Evolutionary conservation across 2,113 vertebrate genomes (phyloP).

Genomic region (Paraplagusia blochii): DNA sequence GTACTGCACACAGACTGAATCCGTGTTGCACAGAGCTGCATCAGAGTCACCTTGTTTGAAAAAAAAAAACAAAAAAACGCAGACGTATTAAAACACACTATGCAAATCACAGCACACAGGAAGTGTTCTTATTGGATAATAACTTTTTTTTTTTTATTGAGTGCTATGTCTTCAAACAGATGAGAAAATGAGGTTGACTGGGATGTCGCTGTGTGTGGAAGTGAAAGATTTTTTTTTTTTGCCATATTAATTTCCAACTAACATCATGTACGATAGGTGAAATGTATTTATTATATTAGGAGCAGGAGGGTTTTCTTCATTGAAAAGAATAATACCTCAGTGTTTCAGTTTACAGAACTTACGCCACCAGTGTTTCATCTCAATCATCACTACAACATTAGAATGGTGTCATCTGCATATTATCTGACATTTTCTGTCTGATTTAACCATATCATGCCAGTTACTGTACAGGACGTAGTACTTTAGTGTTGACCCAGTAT

Average conservation of each 20-base stretch:
- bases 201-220: slow-evolving; percentile 42
- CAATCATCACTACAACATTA: slow-evolving; percentile 37
- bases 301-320: slow-evolving; percentile 50
- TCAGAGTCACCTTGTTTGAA: slow-evolving; percentile 57
- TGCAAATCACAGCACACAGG: slow-evolving; percentile 80
- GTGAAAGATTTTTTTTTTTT: slow-evolving; percentile 64
- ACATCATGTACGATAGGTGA: slow-evolving; percentile 30
- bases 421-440: too few relatives aligned
- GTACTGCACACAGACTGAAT: slow-evolving; percentile 24
- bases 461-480: slow-evolving; percentile 42
- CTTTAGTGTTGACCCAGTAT: slow-evolving; percentile 24
- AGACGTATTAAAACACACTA: slow-evolving; percentile 74
- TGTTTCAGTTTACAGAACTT: slow-evolving; percentile 67
- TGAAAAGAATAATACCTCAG: slow-evolving; percentile 60
- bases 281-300: slow-evolving; percentile 65
- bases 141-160: slow-evolving; percentile 27
- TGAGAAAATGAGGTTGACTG: slow-evolving; percentile 58
- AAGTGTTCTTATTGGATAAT: slow-evolving; percentile 96
- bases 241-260: slow-evolving; percentile 40
- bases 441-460: slow-evolving; percentile 6
- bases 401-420: slow-evolving; percentile 3
- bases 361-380: slow-evolving; percentile 53
- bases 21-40: slow-evolving; percentile 42
- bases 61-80: slow-evolving; percentile 50
- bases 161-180: slow-evolving; percentile 81